These are phyloP conservation scores for Synanthedon andrenaeformis DNA, from an alignment of 2,888 invertebrate species.

Conservation along the genomic window DNA sequence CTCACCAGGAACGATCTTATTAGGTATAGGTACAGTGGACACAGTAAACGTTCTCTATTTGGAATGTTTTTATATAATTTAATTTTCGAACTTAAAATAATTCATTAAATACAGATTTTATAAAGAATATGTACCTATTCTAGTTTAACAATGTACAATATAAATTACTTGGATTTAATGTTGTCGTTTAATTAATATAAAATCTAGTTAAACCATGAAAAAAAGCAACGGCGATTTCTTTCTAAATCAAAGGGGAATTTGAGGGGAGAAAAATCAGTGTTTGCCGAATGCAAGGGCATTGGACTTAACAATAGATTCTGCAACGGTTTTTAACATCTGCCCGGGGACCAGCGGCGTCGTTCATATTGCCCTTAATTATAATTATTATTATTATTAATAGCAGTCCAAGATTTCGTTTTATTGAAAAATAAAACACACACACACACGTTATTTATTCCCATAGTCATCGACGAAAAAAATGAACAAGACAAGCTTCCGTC, in stretches of 20 bases:
- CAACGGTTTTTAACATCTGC: constrained; percentile 69
- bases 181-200: no score
- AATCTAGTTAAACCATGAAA: no score
- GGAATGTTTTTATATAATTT: no score
- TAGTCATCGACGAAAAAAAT: constrained; percentile 37
- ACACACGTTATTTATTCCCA: constrained; percentile 29
- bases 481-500: constrained; percentile 34
- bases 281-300: constrained; percentile 40
- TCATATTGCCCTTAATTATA: constrained; percentile 24
- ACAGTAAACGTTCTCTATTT: no score
- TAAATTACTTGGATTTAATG: no score
- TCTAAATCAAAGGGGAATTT: background rate
- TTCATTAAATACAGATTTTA: no score
- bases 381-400: background rate
- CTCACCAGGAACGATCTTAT: no score
- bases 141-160: no score
- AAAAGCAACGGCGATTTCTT: background rate
- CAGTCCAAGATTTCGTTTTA: background rate
- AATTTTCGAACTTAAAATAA: no score
- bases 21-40: constrained; percentile 2
- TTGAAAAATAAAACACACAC: background rate
- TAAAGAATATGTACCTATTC: no score
- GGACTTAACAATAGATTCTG: constrained; percentile 46
- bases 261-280: constrained; percentile 55
- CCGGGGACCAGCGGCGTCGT: constrained; percentile 16